Conservation (phyloP, 1,140 invertebrate genomes). For the Hyles euphorbiae region DNA sequence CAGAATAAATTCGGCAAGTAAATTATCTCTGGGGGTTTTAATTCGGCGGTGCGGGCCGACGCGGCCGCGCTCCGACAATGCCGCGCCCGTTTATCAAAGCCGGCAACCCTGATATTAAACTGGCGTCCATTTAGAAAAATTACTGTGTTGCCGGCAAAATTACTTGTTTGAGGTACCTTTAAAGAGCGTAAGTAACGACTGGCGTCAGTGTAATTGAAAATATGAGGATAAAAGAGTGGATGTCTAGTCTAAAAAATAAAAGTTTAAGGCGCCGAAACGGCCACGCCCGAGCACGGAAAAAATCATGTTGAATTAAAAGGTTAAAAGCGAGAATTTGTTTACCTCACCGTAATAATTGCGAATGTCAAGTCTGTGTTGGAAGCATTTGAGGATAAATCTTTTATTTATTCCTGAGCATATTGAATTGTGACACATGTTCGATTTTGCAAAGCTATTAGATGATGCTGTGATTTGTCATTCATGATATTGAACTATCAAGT, state of each 20-base stretch:
- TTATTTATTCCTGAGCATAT: no score
- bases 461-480: no score
- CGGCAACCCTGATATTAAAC: conserved; percentile 33
- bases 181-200: conserved; percentile 12
- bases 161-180: conserved; percentile 17
- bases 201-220: conserved; percentile 11
- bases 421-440: no score
- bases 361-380: no score
- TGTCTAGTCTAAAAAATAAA: conserved; percentile 1
- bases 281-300: no score
- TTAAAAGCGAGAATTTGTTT: no score
- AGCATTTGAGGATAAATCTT: no score
- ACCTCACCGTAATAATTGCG: no score
- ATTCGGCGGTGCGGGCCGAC: conserved; percentile 24
- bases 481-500: no score
- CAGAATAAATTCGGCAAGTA: conserved; percentile 46
- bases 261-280: not conserved
- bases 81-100: conserved; percentile 30
- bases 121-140: conserved; percentile 31
- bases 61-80: conserved; percentile 16
- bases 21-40: conserved; percentile 47
- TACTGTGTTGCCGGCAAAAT: conserved; percentile 27
- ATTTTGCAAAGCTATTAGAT: no score
- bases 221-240: conserved; percentile 11
- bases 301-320: no score